Conservation (phyloP, 1,140 invertebrate species). For the Mamestra configurata region DNA sequence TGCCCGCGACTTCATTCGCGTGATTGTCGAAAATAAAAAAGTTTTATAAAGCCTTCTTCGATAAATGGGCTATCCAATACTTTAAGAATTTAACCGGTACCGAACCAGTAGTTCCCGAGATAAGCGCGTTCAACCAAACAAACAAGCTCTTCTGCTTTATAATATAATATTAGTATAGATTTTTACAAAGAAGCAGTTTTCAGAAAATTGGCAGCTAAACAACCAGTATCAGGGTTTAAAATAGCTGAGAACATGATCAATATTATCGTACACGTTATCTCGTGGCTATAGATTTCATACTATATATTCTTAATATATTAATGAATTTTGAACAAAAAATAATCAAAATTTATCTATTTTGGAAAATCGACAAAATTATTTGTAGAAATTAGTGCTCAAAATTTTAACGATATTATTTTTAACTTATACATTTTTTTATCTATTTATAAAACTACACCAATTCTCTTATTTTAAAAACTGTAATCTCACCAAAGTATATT, state of each 20-base stretch:
- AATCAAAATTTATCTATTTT: not conserved
- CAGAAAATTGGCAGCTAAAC: not conserved
- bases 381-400: slow-evolving; percentile 45
- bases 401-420: slow-evolving; percentile 29
- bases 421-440: slow-evolving; percentile 29
- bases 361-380: slow-evolving; percentile 42
- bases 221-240: too few relatives aligned
- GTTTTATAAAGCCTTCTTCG: too few relatives aligned
- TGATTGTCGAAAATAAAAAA: too few relatives aligned
- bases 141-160: too few relatives aligned
- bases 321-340: not conserved
- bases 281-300: slow-evolving; percentile 27
- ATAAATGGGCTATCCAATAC: too few relatives aligned
- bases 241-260: too few relatives aligned
- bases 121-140: too few relatives aligned
- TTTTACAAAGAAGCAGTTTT: too few relatives aligned
- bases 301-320: not conserved
- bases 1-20: too few relatives aligned
- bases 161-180: too few relatives aligned
- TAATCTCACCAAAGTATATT: slow-evolving; percentile 62
- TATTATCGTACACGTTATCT: not conserved
- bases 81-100: too few relatives aligned
- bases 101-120: too few relatives aligned
- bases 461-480: slow-evolving; percentile 11
- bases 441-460: not conserved